phyloP scores from a whole-genome alignment of 2,888 invertebrate genomes.

The Limnephilus marmoratus region DNA sequence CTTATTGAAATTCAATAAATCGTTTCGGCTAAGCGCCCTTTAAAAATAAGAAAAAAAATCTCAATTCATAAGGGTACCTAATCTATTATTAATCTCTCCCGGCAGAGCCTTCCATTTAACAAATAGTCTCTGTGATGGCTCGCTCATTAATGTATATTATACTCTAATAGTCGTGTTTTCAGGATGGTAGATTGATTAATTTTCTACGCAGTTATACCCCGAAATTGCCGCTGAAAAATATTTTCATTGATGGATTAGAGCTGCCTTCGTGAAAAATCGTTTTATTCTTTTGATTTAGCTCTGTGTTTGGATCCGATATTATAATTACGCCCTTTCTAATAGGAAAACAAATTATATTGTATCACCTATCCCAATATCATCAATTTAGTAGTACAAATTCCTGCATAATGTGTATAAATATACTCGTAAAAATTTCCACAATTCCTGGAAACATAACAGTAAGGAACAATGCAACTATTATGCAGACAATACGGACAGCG shows the following conservation, averaged over 20 bases:
- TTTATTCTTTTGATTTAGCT: neutral
- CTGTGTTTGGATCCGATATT: neutral
- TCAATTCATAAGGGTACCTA: neutral
- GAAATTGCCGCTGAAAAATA: slow-evolving; percentile 9
- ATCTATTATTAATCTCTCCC: neutral
- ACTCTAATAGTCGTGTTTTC: neutral
- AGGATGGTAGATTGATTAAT: slow-evolving; percentile 8
- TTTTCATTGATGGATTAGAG: slow-evolving; percentile 35
- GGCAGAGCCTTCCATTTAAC: neutral
- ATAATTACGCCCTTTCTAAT: neutral
- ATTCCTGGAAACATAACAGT: too few relatives aligned
- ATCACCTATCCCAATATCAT: too few relatives aligned
- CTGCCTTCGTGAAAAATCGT: slow-evolving; percentile 39
- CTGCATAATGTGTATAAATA: too few relatives aligned
- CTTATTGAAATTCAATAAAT: slow-evolving; percentile 2
- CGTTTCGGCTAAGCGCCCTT: neutral
- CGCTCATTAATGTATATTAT: neutral
- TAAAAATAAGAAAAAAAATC: neutral
- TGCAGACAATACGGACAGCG: too few relatives aligned
- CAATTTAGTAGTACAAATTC: too few relatives aligned
- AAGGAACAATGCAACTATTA: too few relatives aligned
- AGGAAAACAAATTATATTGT: neutral
- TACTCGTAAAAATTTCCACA: too few relatives aligned
- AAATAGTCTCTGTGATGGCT: neutral
- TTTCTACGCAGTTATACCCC: neutral